These are phyloP conservation scores for Carettochelys insculpta DNA, from an alignment of 2,113 vertebrate genomes.

Conservation along the genomic window DNA sequence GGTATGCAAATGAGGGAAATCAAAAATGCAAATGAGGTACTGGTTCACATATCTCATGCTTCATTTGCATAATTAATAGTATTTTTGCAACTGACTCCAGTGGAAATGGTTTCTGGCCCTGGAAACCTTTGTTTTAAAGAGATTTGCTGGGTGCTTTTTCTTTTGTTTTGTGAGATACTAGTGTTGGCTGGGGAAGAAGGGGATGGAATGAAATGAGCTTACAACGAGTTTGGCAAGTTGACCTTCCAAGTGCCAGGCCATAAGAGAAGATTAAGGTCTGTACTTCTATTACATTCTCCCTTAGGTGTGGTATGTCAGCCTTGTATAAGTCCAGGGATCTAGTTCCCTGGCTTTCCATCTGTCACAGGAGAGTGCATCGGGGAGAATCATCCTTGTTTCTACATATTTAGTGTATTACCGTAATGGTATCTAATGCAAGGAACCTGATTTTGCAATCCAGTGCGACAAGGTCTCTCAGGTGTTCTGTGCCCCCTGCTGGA, in stretches of 20 bases:
- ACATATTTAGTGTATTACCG: not conserved
- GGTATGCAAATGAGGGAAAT: too few species aligned
- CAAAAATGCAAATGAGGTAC: too few species aligned
- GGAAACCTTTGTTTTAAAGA: not conserved
- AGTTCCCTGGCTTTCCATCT: not conserved
- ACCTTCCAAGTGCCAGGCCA: not conserved
- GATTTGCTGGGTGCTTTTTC: not conserved
- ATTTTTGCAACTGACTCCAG: not conserved
- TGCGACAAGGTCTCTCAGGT: not conserved
- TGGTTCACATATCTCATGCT: too few species aligned
- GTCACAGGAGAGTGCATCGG: too few species aligned
- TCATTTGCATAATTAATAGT: not conserved
- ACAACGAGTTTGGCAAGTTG: not conserved
- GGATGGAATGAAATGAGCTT: not conserved
- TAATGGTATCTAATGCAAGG: not conserved
- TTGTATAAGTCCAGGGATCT: not conserved
- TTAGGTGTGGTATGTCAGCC: not conserved
- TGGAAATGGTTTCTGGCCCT: not conserved
- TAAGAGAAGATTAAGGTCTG: not conserved
- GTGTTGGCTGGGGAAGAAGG: not conserved
- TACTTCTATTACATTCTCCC: not conserved
- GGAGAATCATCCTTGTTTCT: not conserved
- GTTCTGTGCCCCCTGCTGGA: not conserved
- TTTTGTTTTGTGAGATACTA: not conserved
- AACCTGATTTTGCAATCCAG: not conserved